Evolutionary conservation across 2,797 vertebrate species (phyloP).

Genomic region (Geotrypetes seraphini): DNA sequence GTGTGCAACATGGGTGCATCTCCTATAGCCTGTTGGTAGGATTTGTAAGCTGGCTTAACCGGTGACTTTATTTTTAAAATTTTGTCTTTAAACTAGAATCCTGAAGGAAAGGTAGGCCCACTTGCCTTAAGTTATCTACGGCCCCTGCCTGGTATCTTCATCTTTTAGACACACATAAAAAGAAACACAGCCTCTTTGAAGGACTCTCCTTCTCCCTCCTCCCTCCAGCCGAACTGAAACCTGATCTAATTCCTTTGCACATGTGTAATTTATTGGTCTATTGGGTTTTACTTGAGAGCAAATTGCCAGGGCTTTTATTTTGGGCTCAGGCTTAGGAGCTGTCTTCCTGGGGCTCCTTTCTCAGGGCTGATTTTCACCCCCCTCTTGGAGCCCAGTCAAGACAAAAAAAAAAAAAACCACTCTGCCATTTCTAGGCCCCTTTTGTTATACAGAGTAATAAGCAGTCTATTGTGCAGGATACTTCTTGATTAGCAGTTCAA

Average conservation of each 20-base stretch:
- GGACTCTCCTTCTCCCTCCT: conserved; percentile 32
- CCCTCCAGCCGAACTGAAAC: conserved; percentile 52
- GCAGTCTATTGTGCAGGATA: conserved; percentile 55
- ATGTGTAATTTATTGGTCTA: conserved; percentile 76
- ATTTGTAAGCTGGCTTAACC: too few relatives aligned
- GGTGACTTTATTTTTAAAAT: too few relatives aligned
- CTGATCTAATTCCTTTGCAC: conserved; percentile 70
- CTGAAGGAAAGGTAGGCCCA: too few relatives aligned
- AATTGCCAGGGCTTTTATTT: conserved; percentile 78
- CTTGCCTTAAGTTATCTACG: too few relatives aligned
- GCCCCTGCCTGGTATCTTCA: too few relatives aligned
- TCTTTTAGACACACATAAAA: too few relatives aligned
- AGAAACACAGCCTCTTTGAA: conserved; percentile 54
- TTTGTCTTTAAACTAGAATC: too few relatives aligned
- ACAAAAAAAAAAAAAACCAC: conserved; percentile 49
- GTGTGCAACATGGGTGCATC: too few relatives aligned
- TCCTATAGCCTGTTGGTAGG: too few relatives aligned
- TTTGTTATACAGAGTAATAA: conserved; percentile 71
- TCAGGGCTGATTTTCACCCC: conserved; percentile 48
- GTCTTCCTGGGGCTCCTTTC: conserved; percentile 51
- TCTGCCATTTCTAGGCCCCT: conserved; percentile 54
- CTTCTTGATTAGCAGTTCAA: conserved; percentile 63
- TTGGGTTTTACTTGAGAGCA: conserved; percentile 70
- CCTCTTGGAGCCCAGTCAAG: conserved; percentile 31
- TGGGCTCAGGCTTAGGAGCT: conserved; percentile 34